phyloP scores from a whole-genome alignment of 2,113 vertebrate genomes.

The Montifringilla adamsi region DNA sequence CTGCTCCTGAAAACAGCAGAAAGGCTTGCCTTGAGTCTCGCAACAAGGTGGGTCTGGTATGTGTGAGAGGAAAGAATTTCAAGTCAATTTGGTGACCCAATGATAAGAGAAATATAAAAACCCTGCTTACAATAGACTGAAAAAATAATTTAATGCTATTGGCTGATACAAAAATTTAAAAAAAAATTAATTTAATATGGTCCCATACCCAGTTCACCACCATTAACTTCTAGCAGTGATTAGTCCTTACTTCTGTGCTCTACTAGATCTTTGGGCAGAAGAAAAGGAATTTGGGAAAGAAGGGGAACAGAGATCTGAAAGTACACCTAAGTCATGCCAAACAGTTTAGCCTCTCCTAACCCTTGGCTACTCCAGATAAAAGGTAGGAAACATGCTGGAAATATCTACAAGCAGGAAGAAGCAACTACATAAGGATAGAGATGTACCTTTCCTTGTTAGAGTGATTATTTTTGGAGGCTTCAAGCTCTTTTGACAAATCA shows the following conservation, averaged over 20 bases:
- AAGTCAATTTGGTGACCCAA: neutral
- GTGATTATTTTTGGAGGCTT: neutral
- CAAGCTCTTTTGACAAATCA: neutral
- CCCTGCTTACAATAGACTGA: neutral
- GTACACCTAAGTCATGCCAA: neutral
- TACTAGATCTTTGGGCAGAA: neutral
- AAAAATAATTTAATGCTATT: neutral
- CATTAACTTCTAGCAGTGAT: neutral
- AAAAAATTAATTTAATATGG: neutral
- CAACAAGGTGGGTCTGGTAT: neutral
- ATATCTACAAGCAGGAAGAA: neutral
- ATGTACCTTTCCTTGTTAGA: neutral
- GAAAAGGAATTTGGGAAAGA: neutral
- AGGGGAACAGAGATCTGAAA: neutral
- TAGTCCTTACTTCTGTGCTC: neutral
- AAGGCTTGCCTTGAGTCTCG: neutral
- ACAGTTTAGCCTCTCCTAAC: neutral
- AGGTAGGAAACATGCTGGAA: neutral
- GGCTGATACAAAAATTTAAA: neutral
- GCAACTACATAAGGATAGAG: neutral
- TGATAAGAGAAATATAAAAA: neutral
- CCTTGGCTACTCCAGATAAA: neutral
- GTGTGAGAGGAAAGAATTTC: neutral
- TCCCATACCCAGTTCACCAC: neutral
- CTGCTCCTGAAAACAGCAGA: neutral